These are phyloP conservation scores for Myzus persicae DNA, from an alignment of 1,140 invertebrate genomes.

Conservation along the genomic window DNA sequence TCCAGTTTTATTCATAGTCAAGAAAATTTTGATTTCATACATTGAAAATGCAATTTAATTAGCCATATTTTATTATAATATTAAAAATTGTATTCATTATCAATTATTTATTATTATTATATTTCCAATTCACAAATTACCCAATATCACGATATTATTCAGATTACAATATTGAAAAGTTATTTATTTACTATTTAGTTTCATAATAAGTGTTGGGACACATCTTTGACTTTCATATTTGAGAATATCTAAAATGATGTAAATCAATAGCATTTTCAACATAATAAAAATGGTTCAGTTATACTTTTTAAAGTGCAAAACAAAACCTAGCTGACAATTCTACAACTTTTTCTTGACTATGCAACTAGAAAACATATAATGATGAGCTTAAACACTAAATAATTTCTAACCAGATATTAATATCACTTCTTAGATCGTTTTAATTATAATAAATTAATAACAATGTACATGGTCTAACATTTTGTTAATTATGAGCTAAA, in stretches of 20 bases:
- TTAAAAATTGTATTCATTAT: neutral
- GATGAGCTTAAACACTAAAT: slow-evolving; percentile 17
- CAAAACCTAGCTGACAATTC: neutral
- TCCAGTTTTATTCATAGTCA: neutral
- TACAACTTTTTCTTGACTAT: slow-evolving; percentile 25
- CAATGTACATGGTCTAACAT: slow-evolving; percentile 8
- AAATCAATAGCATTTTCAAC: neutral
- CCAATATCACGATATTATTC: neutral
- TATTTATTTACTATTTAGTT: neutral
- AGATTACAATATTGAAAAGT: neutral
- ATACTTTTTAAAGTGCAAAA: neutral
- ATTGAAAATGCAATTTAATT: neutral
- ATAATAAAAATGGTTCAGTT: neutral
- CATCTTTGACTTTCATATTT: neutral
- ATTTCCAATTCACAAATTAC: neutral
- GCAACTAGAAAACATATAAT: slow-evolving; percentile 33
- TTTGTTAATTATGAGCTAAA: slow-evolving; percentile 23
- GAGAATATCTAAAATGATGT: neutral
- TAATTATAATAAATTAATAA: slow-evolving; percentile 39
- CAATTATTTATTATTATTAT: neutral
- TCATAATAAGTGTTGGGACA: neutral
- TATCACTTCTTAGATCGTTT: slow-evolving; percentile 14
- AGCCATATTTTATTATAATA: neutral
- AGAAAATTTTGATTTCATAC: neutral
- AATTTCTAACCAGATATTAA: neutral